Conservation (phyloP, 2,797 vertebrate genomes). For the Sebastiscus tertius region DNA sequence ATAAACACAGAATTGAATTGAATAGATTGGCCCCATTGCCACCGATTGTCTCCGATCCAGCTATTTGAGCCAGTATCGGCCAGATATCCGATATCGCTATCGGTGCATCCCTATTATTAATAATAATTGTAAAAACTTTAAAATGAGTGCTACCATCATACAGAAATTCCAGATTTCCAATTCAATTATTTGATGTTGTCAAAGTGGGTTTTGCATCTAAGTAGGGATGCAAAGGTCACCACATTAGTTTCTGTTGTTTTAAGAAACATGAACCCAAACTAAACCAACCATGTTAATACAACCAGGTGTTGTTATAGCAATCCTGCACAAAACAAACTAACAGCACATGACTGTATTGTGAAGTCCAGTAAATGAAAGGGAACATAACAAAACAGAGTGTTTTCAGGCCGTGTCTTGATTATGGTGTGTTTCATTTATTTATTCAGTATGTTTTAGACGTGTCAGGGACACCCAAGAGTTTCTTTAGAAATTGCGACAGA, state of each 20-base stretch:
- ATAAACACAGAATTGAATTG: too few relatives aligned
- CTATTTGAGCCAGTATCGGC: too few relatives aligned
- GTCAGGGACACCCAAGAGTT: slow-evolving; percentile 13
- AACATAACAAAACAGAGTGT: not conserved
- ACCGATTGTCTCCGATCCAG: too few relatives aligned
- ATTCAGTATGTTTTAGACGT: not conserved
- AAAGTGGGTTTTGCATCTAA: not conserved
- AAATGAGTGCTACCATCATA: not conserved
- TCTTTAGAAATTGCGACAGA: not conserved
- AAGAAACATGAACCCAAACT: not conserved
- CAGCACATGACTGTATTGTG: not conserved
- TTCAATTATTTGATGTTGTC: not conserved
- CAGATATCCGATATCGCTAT: too few relatives aligned
- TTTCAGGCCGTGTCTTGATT: not conserved
- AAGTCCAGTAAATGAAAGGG: not conserved
- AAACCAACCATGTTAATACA: not conserved
- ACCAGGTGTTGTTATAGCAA: not conserved
- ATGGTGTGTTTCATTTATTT: slow-evolving; percentile 14
- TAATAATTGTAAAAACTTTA: not conserved
- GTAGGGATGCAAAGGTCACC: not conserved
- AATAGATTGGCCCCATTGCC: too few relatives aligned
- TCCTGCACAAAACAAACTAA: not conserved
- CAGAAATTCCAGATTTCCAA: not conserved
- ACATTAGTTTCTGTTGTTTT: slow-evolving; percentile 4
- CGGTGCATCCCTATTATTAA: too few relatives aligned